These are phyloP conservation scores for Caenorhabditis plicata DNA, from an alignment of 2,888 invertebrate genomes.

Conservation along the genomic window DNA sequence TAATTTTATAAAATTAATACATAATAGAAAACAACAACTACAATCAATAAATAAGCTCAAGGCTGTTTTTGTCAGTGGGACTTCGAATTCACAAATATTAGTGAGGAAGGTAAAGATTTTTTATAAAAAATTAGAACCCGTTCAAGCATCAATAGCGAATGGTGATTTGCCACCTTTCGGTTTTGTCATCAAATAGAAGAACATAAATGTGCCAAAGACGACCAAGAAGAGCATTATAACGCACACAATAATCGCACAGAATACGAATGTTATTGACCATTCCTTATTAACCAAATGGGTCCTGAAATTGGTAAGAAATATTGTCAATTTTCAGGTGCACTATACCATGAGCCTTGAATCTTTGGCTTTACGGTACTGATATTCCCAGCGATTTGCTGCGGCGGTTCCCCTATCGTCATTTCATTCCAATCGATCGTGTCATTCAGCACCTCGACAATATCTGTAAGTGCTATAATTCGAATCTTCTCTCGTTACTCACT, in stretches of 20 bases:
- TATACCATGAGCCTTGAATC: slow-evolving; percentile 7
- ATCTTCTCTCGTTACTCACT: too few species aligned
- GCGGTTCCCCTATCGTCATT: slow-evolving; percentile 20
- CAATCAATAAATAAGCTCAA: too few species aligned
- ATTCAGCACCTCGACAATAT: neutral
- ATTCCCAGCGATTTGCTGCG: too few species aligned
- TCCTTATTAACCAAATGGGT: slow-evolving; percentile 35
- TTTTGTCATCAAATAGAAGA: slow-evolving; percentile 32
- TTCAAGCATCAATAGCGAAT: slow-evolving; percentile 25
- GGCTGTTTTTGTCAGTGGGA: too few species aligned
- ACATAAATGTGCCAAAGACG: slow-evolving; percentile 31
- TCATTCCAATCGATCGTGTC: slow-evolving; percentile 15
- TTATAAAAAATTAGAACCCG: neutral
- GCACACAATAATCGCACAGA: slow-evolving; percentile 30
- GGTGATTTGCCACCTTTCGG: slow-evolving; percentile 27
- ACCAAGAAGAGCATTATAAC: slow-evolving; percentile 33
- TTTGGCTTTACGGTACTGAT: slow-evolving; percentile 20
- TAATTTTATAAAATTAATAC: too few species aligned
- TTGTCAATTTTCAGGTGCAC: neutral
- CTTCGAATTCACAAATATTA: too few species aligned
- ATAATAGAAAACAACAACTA: too few species aligned
- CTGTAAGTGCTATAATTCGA: too few species aligned
- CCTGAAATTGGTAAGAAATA: slow-evolving; percentile 9
- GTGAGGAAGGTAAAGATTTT: too few species aligned
- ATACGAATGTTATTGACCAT: slow-evolving; percentile 34